Conservation (phyloP, 2,797 vertebrate species). For the Tapirus indicus region DNA sequence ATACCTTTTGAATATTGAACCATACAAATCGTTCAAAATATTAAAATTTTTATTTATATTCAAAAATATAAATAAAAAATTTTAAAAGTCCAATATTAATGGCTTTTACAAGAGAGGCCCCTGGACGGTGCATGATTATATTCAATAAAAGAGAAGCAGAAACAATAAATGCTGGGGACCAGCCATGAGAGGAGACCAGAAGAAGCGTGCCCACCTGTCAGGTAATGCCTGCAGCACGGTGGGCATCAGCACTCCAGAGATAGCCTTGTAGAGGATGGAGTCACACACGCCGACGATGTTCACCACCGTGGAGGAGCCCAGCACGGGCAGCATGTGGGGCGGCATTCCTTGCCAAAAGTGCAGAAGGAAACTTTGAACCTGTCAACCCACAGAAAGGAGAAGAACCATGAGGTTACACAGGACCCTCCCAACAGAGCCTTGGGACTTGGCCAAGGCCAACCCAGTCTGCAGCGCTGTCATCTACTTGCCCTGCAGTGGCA, state of each 20-base stretch:
- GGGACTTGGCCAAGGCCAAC: not conserved
- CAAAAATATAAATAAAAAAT: not conserved
- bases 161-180: not conserved
- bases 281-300: slow-evolving; percentile 99
- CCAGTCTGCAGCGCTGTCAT: accelerated
- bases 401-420: not conserved
- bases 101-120: not conserved
- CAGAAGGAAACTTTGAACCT: slow-evolving; percentile 99
- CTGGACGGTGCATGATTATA: accelerated
- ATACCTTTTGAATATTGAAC: not conserved
- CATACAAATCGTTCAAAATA: not conserved
- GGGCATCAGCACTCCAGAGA: slow-evolving; percentile 99
- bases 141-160: not conserved
- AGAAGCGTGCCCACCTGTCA: slow-evolving; percentile 93
- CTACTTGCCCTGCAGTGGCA: accelerated
- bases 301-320: slow-evolving; percentile 97
- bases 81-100: not conserved
- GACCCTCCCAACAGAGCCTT: not conserved
- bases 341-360: slow-evolving; percentile 99
- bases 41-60: not conserved
- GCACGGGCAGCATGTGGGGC: slow-evolving; percentile 98
- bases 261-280: slow-evolving; percentile 99
- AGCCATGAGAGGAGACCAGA: accelerated
- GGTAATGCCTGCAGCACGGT: slow-evolving; percentile 98
- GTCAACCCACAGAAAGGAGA: slow-evolving; percentile 57